Base-by-base conservation (phyloP, 2,797 vertebrate genomes). In the Schizopygopsis pylzovi region DNA sequence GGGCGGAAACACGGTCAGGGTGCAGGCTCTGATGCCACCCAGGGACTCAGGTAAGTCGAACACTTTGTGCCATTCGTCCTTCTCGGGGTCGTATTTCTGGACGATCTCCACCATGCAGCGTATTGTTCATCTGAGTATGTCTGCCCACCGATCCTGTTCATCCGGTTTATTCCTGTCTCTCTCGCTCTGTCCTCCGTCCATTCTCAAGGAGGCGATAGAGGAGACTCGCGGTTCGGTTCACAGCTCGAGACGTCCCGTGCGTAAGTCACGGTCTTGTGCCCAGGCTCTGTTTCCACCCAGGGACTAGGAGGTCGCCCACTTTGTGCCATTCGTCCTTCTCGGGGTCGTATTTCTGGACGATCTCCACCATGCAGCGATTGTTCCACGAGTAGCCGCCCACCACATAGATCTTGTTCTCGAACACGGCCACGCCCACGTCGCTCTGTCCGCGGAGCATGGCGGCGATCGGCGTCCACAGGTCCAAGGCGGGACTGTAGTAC, bases 41-140 rank as follows among this genome's bases (percentile, higher is more conserved):
- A 99, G 96, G 15, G 98, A 99, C 92, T 99, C 98, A 0, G 98
- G 98, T 80, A 99, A 96, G 94, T 99, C 98, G 91, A 99, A 99
- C 18, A 99, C 98, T 94, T 99, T 99, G 94, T 99, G 97, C 98
- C 98, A 99, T 92, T 99, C 98, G 90, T 99, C 98, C 91, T 97
- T 98, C 89, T 99, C 98, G 0, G 98, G 98, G 91, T 99, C 98
- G 11, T 99, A 99, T 91, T 98, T 98, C 94, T 99, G 98, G 88
- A 99, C 98, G 89, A 99, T 99, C 95, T 99, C 98, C 90, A 99
- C 98, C 98, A 99, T 99, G 91, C 98, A 99, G 49, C 98, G 97
- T n/a, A 94, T 99, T 99, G 96, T 99, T 99, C 98, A n/a, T n/a
- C n/a, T n/a, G n/a, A n/a, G n/a, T n/a, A n/a, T n/a, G n/a, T n/a